These are phyloP conservation scores for Nasonia longicornis DNA, from an alignment of 1,140 invertebrate genomes.

Conservation along the genomic window DNA sequence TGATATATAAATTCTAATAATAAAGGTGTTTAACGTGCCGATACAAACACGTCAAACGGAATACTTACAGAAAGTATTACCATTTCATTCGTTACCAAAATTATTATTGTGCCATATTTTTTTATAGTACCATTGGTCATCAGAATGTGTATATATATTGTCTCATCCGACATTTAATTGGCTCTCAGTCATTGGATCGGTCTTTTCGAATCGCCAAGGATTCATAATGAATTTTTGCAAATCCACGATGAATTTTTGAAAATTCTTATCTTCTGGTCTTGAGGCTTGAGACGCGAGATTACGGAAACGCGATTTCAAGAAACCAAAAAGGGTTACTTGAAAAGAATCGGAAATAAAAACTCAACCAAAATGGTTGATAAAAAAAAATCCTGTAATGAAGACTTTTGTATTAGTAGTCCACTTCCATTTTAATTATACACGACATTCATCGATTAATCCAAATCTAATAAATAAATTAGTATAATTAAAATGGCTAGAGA, in stretches of 20 bases:
- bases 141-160: conserved; percentile 25
- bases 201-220: conserved; percentile 23
- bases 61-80: conserved; percentile 61
- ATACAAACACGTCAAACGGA: conserved; percentile 65
- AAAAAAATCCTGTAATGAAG: conserved; percentile 15
- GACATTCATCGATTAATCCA: background rate
- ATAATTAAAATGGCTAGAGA: conserved; percentile 16
- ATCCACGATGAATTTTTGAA: conserved; percentile 33
- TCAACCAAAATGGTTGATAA: background rate
- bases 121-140: conserved; percentile 38
- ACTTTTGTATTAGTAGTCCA: conserved; percentile 15
- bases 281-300: conserved; percentile 20
- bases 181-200: background rate
- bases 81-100: conserved; percentile 37
- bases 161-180: conserved; percentile 8
- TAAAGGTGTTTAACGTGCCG: conserved; percentile 59
- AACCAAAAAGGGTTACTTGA: conserved; percentile 31
- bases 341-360: conserved; percentile 15
- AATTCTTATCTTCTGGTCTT: conserved; percentile 9
- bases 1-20: conserved; percentile 44
- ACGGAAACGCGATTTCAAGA: conserved; percentile 22
- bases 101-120: conserved; percentile 39
- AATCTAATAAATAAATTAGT: background rate
- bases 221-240: conserved; percentile 37
- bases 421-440: background rate